Evolutionary conservation across 2,797 vertebrate genomes (phyloP).

Genomic region (Xenopus petersii): DNA sequence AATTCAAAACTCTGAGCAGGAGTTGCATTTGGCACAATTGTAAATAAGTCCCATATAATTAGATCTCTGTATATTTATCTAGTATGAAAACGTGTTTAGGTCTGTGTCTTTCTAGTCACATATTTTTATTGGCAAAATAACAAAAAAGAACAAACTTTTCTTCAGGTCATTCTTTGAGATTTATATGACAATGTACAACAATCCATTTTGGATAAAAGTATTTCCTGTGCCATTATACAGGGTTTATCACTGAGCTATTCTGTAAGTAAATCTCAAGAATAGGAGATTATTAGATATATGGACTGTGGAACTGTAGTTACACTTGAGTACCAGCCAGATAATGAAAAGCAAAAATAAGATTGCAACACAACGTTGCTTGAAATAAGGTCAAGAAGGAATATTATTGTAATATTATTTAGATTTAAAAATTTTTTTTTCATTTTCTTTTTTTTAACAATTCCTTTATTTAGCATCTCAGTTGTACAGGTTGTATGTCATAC

Average conservation of each 20-base stretch:
- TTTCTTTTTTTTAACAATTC: too few relatives aligned
- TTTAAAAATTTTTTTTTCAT: too few relatives aligned
- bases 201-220: slow-evolving; percentile 32
- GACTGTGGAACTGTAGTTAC: slow-evolving; percentile 6
- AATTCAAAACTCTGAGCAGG: too few relatives aligned
- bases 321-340: too few relatives aligned
- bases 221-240: slow-evolving; percentile 31
- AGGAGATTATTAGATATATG: slow-evolving; percentile 21
- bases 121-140: slow-evolving; percentile 23
- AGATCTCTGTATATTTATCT: not conserved
- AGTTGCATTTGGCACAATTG: too few relatives aligned
- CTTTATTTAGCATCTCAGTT: too few relatives aligned
- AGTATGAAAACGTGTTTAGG: not conserved
- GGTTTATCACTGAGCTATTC: slow-evolving; percentile 32
- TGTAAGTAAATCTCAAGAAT: slow-evolving; percentile 12
- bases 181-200: slow-evolving; percentile 23
- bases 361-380: too few relatives aligned
- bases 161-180: slow-evolving; percentile 35
- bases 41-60: too few relatives aligned
- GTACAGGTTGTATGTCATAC: too few relatives aligned
- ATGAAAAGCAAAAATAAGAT: too few relatives aligned
- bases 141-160: slow-evolving; percentile 20
- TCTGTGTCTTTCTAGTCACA: not conserved
- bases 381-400: too few relatives aligned
- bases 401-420: too few relatives aligned